Base-by-base conservation (phyloP, 2,797 vertebrate genomes). In the Neoniphon sammara region DNA sequence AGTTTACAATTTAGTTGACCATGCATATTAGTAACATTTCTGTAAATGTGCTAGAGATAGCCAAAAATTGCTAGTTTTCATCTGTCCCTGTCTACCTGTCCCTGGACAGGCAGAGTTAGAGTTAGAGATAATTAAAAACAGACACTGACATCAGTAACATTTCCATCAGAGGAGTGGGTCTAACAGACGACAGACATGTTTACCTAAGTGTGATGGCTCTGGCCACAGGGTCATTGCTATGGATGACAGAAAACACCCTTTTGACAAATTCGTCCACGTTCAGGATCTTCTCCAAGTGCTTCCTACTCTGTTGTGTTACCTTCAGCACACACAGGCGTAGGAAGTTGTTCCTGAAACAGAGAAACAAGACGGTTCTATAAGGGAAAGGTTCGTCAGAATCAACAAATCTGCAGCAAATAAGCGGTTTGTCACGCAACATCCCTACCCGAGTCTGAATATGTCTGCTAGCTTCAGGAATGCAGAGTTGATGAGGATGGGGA, bases 241-340 rank as follows among this genome's bases (percentile, higher is more conserved):
- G 98, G 80, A 99, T 99, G 80, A 99, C 98, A 1, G 98, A 98
- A 89, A 99, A 99, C 70, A 99, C 94, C 79, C 98, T 94, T 91
- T 99, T 99, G 27, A 99, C 96, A 92, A 99, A 99, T 77, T 99
- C 98, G 34, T 99, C 98, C 85, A 99, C 98, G 1, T 99, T 99
- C 21, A 99, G 93, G 85, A 99, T 99, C 93, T 99, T 99, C 90
- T 99, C 98, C 25, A 99, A 88, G 80, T 99, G 98, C 83, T 99
- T 99, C 90, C 99, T 97, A n/a, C 98, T 99, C 91, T 99, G 98
- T 64, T 99, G 98, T 5, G 98, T 99, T 36, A 99, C 98, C 93
- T 99, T 99, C 73, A 99, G 93, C 65, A 99, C 98, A 83, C 97
- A 99, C 0, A 99, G 94, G 7, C 98, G 95, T 74, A 99, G 90